Percentiles rank a stretch among this genome's conserved stretches.
Evolutionary conservation across 2,888 invertebrate genomes (phyloP).

Genomic region (Eupithecia dodoneata): DNA sequence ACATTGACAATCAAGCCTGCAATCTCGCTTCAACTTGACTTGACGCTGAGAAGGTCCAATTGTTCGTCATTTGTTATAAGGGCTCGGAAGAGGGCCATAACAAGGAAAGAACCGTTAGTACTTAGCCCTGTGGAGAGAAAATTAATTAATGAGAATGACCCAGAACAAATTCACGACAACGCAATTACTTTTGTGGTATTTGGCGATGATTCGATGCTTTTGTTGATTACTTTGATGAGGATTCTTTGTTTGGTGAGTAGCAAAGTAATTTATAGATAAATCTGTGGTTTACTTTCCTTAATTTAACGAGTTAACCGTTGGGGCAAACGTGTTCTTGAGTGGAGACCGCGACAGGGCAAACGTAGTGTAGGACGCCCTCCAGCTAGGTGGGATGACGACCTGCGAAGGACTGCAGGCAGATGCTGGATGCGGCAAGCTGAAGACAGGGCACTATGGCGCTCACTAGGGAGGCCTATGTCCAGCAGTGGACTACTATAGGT

Average conservation of each 20-base stretch:
- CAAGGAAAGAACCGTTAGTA: constrained; percentile 21
- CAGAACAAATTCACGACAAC: constrained; percentile 12
- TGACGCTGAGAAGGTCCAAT: not conserved
- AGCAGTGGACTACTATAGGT: too few species aligned
- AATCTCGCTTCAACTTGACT: not conserved
- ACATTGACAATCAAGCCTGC: not conserved
- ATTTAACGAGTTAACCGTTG: too few species aligned
- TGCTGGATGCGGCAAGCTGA: too few species aligned
- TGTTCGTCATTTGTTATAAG: constrained; percentile 11
- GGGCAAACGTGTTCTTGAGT: too few species aligned
- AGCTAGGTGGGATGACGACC: too few species aligned
- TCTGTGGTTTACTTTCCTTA: not conserved
- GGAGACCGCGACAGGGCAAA: too few species aligned
- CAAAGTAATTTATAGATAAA: not conserved
- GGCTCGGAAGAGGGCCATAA: constrained; percentile 17
- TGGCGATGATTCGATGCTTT: constrained; percentile 10
- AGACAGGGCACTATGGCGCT: too few species aligned
- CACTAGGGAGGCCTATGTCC: too few species aligned
- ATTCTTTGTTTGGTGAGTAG: constrained; percentile 5
- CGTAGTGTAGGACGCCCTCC: too few species aligned
- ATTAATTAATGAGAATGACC: constrained; percentile 23
- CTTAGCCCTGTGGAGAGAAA: constrained; percentile 7
- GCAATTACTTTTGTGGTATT: constrained; percentile 10
- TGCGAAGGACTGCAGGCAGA: too few species aligned
- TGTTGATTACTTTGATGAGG: constrained; percentile 2